A percentile compares a stretch with the other conserved stretches of the same genome.
Conservation (phyloP, 1,140 invertebrate species). For the Sweltsa coloradensis region DNA sequence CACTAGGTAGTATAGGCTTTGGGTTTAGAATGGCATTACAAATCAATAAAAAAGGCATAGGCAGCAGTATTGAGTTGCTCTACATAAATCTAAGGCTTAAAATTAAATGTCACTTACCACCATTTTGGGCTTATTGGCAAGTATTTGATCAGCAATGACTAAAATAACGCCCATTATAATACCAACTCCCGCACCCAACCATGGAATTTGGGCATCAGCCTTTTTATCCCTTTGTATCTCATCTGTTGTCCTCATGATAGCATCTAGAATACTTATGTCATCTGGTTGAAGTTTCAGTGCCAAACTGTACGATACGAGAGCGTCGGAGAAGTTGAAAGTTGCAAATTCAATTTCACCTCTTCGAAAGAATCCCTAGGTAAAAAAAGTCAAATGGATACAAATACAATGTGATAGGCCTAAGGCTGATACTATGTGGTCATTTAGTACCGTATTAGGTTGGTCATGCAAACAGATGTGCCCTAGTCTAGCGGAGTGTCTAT, state of each 20-base stretch:
- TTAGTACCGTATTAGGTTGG: too few species aligned
- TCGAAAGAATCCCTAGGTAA: constrained; percentile 60
- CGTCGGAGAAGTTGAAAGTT: constrained; percentile 51
- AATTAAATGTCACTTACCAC: constrained; percentile 36
- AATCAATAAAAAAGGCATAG: too few species aligned
- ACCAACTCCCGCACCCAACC: constrained; percentile 60
- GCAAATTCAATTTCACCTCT: constrained; percentile 65
- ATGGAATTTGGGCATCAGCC: constrained; percentile 58
- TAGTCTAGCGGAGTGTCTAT: too few species aligned
- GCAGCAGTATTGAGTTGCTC: too few species aligned
- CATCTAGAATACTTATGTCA: constrained; percentile 49
- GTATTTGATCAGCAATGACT: constrained; percentile 53
- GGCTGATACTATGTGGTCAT: too few species aligned
- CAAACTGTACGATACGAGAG: constrained; percentile 55
- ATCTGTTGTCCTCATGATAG: constrained; percentile 45
- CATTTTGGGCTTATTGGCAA: constrained; percentile 50
- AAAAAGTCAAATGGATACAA: constrained; percentile 5
- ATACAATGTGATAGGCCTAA: not conserved
- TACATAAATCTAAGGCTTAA: too few species aligned
- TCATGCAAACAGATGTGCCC: too few species aligned
- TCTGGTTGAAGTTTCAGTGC: constrained; percentile 54
- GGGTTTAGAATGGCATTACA: too few species aligned
- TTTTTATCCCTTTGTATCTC: constrained; percentile 41
- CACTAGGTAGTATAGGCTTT: too few species aligned
- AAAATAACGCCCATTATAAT: constrained; percentile 55